phyloP scores from a whole-genome alignment of 2,113 vertebrate species.

The Mungos mungo region DNA sequence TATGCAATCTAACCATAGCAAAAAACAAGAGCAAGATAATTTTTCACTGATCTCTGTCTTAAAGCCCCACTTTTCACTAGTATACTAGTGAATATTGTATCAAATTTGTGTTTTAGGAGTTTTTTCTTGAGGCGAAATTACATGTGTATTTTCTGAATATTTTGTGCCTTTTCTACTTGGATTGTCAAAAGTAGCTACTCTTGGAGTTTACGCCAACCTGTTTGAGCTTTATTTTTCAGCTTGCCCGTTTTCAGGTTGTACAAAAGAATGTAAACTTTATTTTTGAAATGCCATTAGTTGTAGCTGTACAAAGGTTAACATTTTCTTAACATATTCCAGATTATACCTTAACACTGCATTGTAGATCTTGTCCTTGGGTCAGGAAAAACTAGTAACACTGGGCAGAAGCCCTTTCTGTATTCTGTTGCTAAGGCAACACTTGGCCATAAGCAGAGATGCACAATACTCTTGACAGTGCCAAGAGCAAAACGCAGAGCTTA shows the following conservation, averaged over 20 bases:
- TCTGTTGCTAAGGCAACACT: conserved; percentile 25
- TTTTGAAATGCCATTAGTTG: not conserved
- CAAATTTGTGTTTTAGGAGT: not conserved
- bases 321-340: not conserved
- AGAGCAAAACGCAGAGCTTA: not conserved
- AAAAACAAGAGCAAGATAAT: not conserved
- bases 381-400: not conserved
- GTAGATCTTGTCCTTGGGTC: not conserved
- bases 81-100: not conserved
- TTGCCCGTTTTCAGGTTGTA: not conserved
- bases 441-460: not conserved
- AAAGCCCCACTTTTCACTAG: not conserved
- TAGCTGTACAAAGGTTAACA: not conserved
- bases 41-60: not conserved
- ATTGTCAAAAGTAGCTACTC: not conserved
- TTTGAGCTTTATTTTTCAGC: conserved; percentile 9
- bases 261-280: not conserved
- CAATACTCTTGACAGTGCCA: not conserved
- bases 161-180: not conserved
- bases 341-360: not conserved
- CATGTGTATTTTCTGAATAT: not conserved
- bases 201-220: not conserved
- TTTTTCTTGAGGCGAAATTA: not conserved
- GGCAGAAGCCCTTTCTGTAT: not conserved
- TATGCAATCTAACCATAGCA: not conserved